Percentiles rank a stretch among this genome's conserved stretches.
These are phyloP conservation scores for Amphiprion clarkii DNA, from an alignment of 2,797 vertebrate genomes.

Conservation along the genomic window DNA sequence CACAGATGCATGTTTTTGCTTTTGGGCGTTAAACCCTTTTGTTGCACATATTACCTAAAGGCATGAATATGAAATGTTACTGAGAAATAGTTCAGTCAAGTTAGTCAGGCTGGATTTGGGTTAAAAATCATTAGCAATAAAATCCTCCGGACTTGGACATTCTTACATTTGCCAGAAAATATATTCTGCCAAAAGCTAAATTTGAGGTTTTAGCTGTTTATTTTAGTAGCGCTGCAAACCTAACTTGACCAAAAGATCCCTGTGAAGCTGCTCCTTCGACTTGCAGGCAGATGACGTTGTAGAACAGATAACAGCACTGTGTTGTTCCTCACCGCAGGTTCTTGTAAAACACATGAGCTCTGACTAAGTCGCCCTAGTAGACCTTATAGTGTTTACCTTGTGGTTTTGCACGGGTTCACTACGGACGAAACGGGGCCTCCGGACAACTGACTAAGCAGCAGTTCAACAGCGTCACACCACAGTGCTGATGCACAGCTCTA, in stretches of 20 bases:
- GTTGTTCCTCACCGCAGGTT: constrained; percentile 24
- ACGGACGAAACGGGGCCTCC: constrained; percentile 29
- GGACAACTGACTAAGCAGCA: constrained; percentile 56
- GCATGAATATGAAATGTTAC: background rate
- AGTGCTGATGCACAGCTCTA: constrained; percentile 18
- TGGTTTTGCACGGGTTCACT: constrained; percentile 48
- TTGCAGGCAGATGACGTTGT: constrained; percentile 23
- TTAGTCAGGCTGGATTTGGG: background rate
- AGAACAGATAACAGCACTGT: constrained; percentile 27
- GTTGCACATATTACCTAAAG: background rate
- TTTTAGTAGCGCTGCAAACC: background rate
- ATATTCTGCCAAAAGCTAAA: background rate
- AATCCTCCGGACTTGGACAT: no score
- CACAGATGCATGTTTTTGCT: background rate
- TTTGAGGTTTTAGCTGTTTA: background rate
- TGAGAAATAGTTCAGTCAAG: background rate
- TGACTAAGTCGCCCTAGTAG: constrained; percentile 43
- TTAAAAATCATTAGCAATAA: no score
- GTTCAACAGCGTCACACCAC: constrained; percentile 32
- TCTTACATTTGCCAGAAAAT: no score
- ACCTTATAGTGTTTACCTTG: constrained; percentile 63
- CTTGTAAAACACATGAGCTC: constrained; percentile 33
- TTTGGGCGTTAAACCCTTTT: background rate
- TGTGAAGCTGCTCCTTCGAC: constrained; percentile 25
- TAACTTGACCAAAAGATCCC: background rate